Evolutionary conservation across 64 coral and sea anemone species (phyloP), one percentile per base, ranked within the genome.

Genomic region (Trachythela sp.): DNA sequence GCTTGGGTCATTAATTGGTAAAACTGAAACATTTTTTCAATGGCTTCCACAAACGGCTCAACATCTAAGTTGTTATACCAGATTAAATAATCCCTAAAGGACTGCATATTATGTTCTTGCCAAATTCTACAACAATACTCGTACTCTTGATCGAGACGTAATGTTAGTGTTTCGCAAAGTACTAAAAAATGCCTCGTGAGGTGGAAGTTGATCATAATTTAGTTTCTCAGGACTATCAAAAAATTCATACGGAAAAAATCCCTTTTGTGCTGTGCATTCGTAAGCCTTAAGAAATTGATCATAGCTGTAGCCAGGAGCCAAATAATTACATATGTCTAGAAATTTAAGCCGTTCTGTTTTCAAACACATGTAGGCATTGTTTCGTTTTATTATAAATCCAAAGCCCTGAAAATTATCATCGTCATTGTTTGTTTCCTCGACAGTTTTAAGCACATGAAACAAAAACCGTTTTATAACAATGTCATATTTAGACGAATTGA

Each of bases 61-160:
- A 70, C 64, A 70, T 70, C 64, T 9, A 70, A n/a, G 30, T 70
- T 70, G 24, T 70, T 70, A 22, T 70, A 70, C 64, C 64, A 70
- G 8, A 70, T 32, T 8, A 70, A 32, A 32, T 70, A 70, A 22
- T 70, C 64, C 8, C 24, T 22, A n/a, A 70, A 26, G 8, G 64
- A 9, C 5, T 22, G 18, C 64, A 49, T 49, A 9, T 49, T 49
- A 6, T 49, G 7, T 9, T 15, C 15, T 70, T 70, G 64, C 64
- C 64, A 70, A 9, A 70, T 22, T 5, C 64, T 9, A n/a, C 24
- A 70, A 22, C 8, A 22, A 22, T 70, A 70, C 24, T 70, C 64
- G n/a, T n/a, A 26, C 24, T 22, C 64, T 22, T 8, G 24, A n/a
- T n/a, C n/a, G n/a, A n/a, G n/a, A n/a, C n/a, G 8, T 70, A 32